phyloP scores from a whole-genome alignment of 2,888 invertebrate genomes.

The Malthinus seriepunctatus region DNA sequence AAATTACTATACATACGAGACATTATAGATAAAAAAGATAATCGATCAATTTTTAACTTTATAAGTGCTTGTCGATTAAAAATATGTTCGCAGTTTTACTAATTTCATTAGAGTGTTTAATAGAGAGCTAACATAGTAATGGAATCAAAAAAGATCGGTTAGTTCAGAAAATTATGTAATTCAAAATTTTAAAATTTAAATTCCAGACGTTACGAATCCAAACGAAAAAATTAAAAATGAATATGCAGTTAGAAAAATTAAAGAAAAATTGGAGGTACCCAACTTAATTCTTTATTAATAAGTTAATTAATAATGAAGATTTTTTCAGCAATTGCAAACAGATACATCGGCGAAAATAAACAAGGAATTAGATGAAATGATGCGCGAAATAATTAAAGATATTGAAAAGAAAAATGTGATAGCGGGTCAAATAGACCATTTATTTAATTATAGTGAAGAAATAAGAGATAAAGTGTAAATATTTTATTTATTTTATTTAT shows the following conservation, averaged over 20 bases:
- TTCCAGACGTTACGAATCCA: not conserved
- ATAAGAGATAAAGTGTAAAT: constrained; percentile 18
- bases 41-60: no score
- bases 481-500: not conserved
- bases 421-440: constrained; percentile 3
- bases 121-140: no score
- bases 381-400: constrained; percentile 6
- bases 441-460: constrained; percentile 13
- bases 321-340: constrained; percentile 2
- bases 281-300: not conserved
- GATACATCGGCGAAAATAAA: constrained; percentile 11
- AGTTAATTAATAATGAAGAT: not conserved
- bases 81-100: no score
- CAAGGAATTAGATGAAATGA: constrained; percentile 16
- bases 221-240: constrained; percentile 7
- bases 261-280: constrained; percentile 16
- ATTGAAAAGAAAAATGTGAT: constrained; percentile 6
- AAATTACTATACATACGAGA: no score
- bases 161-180: no score
- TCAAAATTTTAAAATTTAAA: not conserved
- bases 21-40: no score
- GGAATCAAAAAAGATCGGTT: no score
- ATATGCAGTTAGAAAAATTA: constrained; percentile 8
- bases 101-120: no score
- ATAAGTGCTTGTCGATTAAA: no score